phyloP scores from a whole-genome alignment of 2,797 vertebrate species.

The Hippopotamyrus pictus region DNA sequence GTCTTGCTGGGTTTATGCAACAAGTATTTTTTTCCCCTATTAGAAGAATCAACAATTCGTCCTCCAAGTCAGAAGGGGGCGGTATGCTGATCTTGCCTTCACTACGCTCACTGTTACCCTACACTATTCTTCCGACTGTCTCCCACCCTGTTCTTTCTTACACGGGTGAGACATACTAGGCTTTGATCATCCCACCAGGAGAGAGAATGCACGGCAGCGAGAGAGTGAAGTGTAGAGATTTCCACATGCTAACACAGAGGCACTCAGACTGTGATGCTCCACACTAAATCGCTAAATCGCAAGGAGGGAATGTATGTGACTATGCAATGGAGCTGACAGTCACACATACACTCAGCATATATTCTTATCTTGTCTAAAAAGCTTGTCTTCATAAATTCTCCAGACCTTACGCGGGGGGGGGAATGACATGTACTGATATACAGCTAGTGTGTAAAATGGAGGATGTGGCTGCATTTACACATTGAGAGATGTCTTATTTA shows the following conservation, averaged over 20 bases:
- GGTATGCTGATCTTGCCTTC: conserved; percentile 30
- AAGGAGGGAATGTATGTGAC: not conserved
- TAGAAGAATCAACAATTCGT: conserved; percentile 29
- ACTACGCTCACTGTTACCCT: not conserved
- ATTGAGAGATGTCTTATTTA: not conserved
- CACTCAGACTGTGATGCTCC: not conserved
- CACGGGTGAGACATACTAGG: conserved; percentile 38
- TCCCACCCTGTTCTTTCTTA: conserved; percentile 27
- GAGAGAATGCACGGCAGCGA: not conserved
- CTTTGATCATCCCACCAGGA: conserved; percentile 41
- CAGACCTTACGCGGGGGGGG: not conserved
- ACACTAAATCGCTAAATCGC: not conserved
- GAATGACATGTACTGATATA: not conserved
- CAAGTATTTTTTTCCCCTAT: not conserved
- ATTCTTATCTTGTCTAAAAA: not conserved
- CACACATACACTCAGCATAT: not conserved
- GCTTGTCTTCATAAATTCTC: not conserved
- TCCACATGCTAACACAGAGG: not conserved
- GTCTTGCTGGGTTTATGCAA: not conserved
- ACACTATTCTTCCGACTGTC: not conserved
- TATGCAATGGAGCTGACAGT: not conserved
- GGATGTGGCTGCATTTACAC: not conserved
- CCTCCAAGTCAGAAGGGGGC: conserved; percentile 43
- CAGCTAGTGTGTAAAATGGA: not conserved
- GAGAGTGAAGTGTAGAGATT: conserved; percentile 7